Evolutionary conservation across 2,888 invertebrate genomes (phyloP), one percentile per base, ranked within the genome.

Genomic region (Parochlus steinenii): DNA sequence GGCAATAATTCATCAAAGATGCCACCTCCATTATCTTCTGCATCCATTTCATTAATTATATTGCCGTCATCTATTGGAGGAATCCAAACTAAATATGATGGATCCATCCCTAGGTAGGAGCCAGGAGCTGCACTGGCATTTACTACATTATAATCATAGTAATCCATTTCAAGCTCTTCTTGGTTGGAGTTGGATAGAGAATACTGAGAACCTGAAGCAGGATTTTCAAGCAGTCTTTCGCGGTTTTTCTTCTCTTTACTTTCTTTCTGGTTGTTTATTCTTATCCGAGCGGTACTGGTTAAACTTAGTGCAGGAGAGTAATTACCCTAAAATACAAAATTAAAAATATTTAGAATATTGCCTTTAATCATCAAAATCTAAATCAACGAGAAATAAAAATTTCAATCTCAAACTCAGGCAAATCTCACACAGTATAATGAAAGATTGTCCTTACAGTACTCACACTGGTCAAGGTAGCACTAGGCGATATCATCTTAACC

Each of bases 31-130:
- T 24, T 24, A 12, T 20, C 11, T 26, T 37, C 8, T 29, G 12
- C 11, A 7, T 68, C 65, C 4, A 67, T 65, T 29, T 71, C 67
- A 28, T 67, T 66, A 23, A 74, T 56, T n/a, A 70, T 67, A 38
- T 76, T 74, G 2, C 71, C 73, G 11, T 75, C 76, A 45, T 76
- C 76, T 15, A 80, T 58, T 0, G 85, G 85, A 5, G 86, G 85
- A 43, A 85, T 83, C 83, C 83, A 86, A 1, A 85, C 77, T 29
- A 85, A 61, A 53, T 82, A 85, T 0, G 83, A 83, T 2, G 85
- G 85, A 55, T 86, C 86, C 85, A 85, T 85, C 31, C 83, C 83
- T 38, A 85, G 58, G 49, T 83, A 85, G 0, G 83, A 85, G 14
- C 85, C 86, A 3, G 86, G 85, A 10, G 77, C 82, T 6, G 81